Conservation (phyloP, 2,797 vertebrate genomes). For the Enteromius mattozi region DNA sequence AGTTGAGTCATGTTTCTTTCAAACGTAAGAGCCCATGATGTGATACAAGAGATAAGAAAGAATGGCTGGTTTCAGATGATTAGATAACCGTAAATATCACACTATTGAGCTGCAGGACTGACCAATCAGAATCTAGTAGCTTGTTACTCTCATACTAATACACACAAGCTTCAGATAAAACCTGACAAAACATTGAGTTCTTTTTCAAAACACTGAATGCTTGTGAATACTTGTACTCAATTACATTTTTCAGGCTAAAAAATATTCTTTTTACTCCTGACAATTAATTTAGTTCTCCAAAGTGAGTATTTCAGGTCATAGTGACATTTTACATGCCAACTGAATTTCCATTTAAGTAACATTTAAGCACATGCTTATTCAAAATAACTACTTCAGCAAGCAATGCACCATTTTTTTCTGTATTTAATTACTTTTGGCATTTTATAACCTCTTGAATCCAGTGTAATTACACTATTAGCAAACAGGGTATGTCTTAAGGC, state of each 20-base stretch:
- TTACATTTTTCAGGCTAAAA: background rate
- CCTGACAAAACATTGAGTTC: background rate
- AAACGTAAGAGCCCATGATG: background rate
- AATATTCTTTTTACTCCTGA: background rate
- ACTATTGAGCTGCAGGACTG: no score
- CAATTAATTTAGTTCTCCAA: background rate
- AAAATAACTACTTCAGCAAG: background rate
- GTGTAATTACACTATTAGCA: background rate
- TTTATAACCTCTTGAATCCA: background rate
- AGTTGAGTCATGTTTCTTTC: background rate
- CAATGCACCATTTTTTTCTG: background rate
- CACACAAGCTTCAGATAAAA: background rate
- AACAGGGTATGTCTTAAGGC: background rate
- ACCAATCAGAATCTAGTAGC: background rate
- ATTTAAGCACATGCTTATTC: conserved; percentile 7
- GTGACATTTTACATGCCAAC: background rate
- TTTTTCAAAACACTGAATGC: background rate
- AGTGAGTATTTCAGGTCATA: background rate
- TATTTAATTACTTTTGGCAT: background rate
- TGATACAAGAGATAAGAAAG: background rate
- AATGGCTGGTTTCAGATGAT: background rate
- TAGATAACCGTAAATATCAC: background rate
- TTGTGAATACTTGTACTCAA: background rate
- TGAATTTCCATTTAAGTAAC: background rate
- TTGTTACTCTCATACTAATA: background rate